A percentile compares a stretch with the other conserved stretches of the same genome.
Conservation (phyloP, 2,888 invertebrate species). For the Axea sp. region DNA sequence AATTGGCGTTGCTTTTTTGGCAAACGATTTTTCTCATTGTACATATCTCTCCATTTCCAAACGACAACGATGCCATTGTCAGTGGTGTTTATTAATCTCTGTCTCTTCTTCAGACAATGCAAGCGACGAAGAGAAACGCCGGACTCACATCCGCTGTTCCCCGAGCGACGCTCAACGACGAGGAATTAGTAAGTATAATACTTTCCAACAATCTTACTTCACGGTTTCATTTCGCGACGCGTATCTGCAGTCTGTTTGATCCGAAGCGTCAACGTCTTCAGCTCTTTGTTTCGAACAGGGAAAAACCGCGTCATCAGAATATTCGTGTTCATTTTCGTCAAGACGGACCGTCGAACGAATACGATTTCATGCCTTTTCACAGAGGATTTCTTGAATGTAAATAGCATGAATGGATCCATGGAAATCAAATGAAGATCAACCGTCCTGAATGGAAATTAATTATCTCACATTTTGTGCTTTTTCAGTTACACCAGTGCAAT, state of each 20-base stretch:
- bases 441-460: too few species aligned
- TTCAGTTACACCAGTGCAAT: too few species aligned
- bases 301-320: too few species aligned
- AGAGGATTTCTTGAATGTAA: too few species aligned
- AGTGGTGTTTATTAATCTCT: conserved; percentile 67
- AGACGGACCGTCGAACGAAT: background rate
- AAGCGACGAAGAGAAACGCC: conserved; percentile 97
- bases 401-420: conserved; percentile 28
- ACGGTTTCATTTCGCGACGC: too few species aligned
- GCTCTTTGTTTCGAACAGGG: conserved; percentile 18
- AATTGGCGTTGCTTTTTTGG: conserved; percentile 50
- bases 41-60: conserved; percentile 53
- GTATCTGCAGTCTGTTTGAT: conserved; percentile 16
- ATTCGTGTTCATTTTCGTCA: background rate
- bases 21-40: conserved; percentile 56
- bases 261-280: conserved; percentile 42
- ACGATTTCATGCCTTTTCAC: too few species aligned
- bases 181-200: conserved; percentile 95
- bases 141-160: conserved; percentile 98
- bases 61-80: conserved; percentile 46
- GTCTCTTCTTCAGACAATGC: conserved; percentile 92
- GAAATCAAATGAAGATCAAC: too few species aligned
- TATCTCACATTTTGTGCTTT: too few species aligned
- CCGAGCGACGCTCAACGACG: conserved; percentile 97
- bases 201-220: too few species aligned